These are phyloP conservation scores for Sycobia sp. DNA, from an alignment of 1,140 invertebrate species.

Conservation along the genomic window DNA sequence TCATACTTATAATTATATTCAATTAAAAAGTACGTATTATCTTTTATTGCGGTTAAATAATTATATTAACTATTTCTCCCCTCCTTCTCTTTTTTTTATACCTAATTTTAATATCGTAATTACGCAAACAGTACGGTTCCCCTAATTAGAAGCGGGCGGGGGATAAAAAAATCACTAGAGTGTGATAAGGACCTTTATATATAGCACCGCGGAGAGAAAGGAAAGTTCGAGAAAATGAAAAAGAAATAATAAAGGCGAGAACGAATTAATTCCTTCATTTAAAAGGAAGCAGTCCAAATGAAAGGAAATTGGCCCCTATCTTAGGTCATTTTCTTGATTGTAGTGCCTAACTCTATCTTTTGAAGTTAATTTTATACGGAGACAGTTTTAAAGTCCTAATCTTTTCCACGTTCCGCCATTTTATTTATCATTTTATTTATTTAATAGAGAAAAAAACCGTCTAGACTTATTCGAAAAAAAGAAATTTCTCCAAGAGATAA, in stretches of 20 bases:
- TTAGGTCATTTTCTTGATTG: conserved; percentile 28
- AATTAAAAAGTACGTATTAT: no score
- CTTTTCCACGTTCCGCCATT: background rate
- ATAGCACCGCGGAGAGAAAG: conserved; percentile 5
- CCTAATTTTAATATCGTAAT: conserved; percentile 16
- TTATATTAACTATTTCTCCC: background rate
- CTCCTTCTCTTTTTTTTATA: background rate
- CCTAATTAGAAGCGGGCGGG: conserved; percentile 22
- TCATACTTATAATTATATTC: no score
- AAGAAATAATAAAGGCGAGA: conserved; percentile 27
- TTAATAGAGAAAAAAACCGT: no score
- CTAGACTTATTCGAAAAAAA: no score
- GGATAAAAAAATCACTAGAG: conserved; percentile 20
- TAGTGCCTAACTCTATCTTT: conserved; percentile 19
- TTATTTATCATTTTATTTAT: no score
- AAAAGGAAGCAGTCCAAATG: conserved; percentile 14
- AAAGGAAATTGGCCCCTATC: conserved; percentile 30
- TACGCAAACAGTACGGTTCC: conserved; percentile 18
- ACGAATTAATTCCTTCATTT: conserved; percentile 24
- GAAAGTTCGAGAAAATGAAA: conserved; percentile 25
- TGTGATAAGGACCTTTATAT: conserved; percentile 28
- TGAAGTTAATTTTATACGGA: conserved; percentile 16
- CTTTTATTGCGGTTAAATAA: no score
- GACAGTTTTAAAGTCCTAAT: conserved; percentile 11
- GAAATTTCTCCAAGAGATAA: no score